Evolutionary conservation across 2,888 invertebrate genomes (phyloP), one percentile per base, ranked within the genome.

Genomic region (Mythimna lalbum): DNA sequence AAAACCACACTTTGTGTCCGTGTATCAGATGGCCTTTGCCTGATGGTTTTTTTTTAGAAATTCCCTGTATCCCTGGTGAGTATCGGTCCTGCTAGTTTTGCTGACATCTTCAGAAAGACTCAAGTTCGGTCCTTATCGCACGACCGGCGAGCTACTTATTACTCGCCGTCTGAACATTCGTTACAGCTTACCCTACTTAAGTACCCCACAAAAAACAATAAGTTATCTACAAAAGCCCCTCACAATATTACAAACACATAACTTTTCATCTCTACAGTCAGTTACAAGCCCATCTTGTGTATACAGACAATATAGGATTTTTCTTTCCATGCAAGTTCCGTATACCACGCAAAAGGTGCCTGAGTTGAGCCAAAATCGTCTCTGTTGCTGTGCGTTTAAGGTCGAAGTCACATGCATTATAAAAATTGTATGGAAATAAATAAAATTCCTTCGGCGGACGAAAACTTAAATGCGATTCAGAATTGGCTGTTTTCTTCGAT

Each of bases 391-490:
- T 0, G 7, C 6, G 0, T 0, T 17, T 64, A 73, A 72, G 55
- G 53, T 53, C 47, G 33, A 67, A 73, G 21, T 31, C 23, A 49
- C 3, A 5, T 63, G 69, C 61, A 64, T 47, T 21, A 62, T 27
- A 56, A 68, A 67, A 43, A 53, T 67, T 78, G 71, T 75, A 33
- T 56, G 57, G 27, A 56, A 23, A 75, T 74, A 81, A 82, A 82
- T 81, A 82, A 77, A 84, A 78, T 81, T 74, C 73, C 36, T 64
- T 65, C 50, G 60, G 59, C 57, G 52, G 69, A 73, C 68, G 73
- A 57, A 66, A 81, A 84, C 76, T 84, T 82, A 70, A 84, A 84
- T 84, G 78, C 71, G 82, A 81, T 84, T 84, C 75, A 47, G 75
- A 72, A 80, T 78, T 84, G 83, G 71, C 52, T 78, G 75, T 80